Evolutionary conservation across 2,113 vertebrate species (phyloP).

Genomic region (Zosterops japonicus): DNA sequence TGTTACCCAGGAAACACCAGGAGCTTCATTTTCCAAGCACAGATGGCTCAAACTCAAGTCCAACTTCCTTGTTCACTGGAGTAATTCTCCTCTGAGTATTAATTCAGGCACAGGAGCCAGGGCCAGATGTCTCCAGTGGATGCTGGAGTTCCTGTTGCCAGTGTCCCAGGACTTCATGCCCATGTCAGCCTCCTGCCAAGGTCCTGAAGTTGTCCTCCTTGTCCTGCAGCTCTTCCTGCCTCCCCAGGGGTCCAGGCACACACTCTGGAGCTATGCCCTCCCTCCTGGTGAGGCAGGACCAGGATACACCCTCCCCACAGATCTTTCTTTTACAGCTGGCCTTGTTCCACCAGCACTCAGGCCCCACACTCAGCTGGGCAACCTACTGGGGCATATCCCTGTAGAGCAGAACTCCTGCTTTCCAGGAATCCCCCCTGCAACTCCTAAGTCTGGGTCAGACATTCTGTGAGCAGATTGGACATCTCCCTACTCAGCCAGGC

Average conservation of each 20-base stretch:
- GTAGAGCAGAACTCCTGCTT: background rate
- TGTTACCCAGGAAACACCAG: background rate
- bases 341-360: background rate
- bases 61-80: accelerated
- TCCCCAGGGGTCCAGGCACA: background rate
- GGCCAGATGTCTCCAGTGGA: background rate
- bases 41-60: background rate
- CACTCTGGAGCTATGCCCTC: background rate
- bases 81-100: background rate
- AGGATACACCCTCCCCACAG: background rate
- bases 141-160: background rate
- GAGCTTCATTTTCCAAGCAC: background rate
- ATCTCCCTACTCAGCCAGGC: background rate
- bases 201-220: background rate
- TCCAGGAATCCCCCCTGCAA: background rate
- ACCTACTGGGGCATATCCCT: background rate
- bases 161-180: background rate
- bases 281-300: background rate
- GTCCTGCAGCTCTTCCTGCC: background rate
- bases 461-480: background rate
- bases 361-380: background rate
- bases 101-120: background rate
- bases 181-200: background rate
- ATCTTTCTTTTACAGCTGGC: background rate
- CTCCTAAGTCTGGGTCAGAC: background rate